Conservation (phyloP, 2,113 vertebrate genomes). For the Nothobranchius kuhntae region DNA sequence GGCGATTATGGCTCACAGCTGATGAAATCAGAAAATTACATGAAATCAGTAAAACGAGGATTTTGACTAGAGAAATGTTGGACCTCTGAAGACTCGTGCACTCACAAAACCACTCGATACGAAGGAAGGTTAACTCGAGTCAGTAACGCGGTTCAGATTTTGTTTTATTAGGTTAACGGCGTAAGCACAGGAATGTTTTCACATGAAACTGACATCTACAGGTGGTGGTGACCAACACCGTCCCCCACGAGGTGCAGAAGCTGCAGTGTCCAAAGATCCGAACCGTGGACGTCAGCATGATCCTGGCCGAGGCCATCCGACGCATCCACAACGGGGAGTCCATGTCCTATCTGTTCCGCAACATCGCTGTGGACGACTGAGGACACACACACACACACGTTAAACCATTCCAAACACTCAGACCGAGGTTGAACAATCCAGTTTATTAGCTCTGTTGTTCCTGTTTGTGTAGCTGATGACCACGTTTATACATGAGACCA, state of each 20-base stretch:
- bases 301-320: slow-evolving; percentile 93
- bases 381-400: neutral
- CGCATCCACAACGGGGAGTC: slow-evolving; percentile 98
- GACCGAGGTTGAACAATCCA: slow-evolving; percentile 3
- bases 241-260: slow-evolving; percentile 97
- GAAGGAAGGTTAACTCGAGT: no score
- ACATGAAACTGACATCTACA: slow-evolving; percentile 27
- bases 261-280: slow-evolving; percentile 98
- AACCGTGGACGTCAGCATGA: slow-evolving; percentile 98
- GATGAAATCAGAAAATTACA: no score
- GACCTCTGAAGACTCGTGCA: no score
- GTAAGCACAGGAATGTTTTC: no score
- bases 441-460: slow-evolving; percentile 1
- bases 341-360: slow-evolving; percentile 97
- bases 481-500: slow-evolving; percentile 13
- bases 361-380: slow-evolving; percentile 95
- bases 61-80: no score
- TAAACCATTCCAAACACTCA: slow-evolving; percentile 10
- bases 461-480: slow-evolving; percentile 26
- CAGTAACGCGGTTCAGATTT: no score
- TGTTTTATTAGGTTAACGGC: no score
- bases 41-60: no score
- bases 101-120: no score
- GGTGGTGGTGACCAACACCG: slow-evolving; percentile 98
- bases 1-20: no score